A percentile compares a stretch with the other conserved stretches of the same genome.
phyloP scores from a whole-genome alignment of 2,888 invertebrate species.

The Globia sparganii region DNA sequence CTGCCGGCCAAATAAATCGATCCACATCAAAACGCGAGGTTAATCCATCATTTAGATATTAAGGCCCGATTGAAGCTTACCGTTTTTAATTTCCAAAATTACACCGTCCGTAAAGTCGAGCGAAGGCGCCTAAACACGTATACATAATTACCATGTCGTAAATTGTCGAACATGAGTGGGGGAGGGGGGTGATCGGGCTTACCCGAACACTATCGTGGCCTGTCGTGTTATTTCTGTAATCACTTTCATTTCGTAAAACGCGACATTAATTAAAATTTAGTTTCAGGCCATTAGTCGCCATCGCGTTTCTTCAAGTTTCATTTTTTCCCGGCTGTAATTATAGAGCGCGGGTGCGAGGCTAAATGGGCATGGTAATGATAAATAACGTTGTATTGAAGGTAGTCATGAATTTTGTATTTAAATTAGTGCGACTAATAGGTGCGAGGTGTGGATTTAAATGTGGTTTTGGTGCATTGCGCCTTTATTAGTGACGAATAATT shows the following conservation, averaged over 20 bases:
- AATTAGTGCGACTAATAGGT: constrained; percentile 87
- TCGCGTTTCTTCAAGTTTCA: constrained; percentile 89
- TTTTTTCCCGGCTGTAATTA: constrained; percentile 88
- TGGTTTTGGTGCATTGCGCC: constrained; percentile 79
- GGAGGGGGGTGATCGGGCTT: constrained; percentile 73
- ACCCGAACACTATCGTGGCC: constrained; percentile 79
- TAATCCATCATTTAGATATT: constrained; percentile 91
- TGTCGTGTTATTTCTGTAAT: constrained; percentile 90
- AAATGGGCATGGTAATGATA: constrained; percentile 89
- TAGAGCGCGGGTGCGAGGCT: constrained; percentile 86
- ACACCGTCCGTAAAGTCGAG: constrained; percentile 78
- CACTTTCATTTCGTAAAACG: constrained; percentile 90
- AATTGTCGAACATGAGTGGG: constrained; percentile 86
- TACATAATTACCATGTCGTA: constrained; percentile 88
- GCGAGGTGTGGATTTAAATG: constrained; percentile 86
- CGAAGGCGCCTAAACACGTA: constrained; percentile 85
- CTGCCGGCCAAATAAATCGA: constrained; percentile 90
- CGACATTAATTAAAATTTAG: constrained; percentile 91
- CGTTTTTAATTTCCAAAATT: constrained; percentile 90
- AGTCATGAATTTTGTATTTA: constrained; percentile 89
- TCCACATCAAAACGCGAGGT: constrained; percentile 89
- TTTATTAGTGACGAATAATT: constrained; percentile 78
- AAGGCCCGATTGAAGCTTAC: constrained; percentile 88
- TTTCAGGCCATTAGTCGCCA: constrained; percentile 89
- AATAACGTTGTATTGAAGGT: constrained; percentile 88